Conservation (phyloP, 1,140 invertebrate species). For the Meloidogyne hapla region DNA sequence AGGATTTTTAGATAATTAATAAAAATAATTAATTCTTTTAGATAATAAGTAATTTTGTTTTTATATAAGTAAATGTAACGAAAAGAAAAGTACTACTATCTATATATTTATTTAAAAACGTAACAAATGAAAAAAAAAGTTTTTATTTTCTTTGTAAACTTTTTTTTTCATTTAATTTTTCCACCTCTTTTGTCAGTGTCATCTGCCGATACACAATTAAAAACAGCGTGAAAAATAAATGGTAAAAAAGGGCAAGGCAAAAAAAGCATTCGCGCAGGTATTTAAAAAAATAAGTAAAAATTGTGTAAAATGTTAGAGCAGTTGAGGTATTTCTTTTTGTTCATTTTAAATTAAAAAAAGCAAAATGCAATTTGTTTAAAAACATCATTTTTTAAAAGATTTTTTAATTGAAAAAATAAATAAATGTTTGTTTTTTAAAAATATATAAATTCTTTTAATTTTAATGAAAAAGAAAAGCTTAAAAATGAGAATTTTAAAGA, state of each 20-base stretch:
- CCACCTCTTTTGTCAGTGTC: neutral
- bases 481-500: neutral
- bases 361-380: too few species aligned
- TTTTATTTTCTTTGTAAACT: neutral
- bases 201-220: neutral
- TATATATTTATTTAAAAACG: too few species aligned
- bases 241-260: neutral
- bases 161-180: neutral
- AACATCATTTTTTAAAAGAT: neutral
- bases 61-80: too few species aligned
- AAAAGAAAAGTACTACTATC: too few species aligned
- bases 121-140: neutral
- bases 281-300: neutral
- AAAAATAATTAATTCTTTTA: too few species aligned
- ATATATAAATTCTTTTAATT: neutral
- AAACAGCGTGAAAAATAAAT: neutral
- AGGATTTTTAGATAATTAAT: too few species aligned
- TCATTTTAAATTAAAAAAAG: too few species aligned
- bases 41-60: too few species aligned
- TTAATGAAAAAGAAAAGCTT: neutral
- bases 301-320: neutral
- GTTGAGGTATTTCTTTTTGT: too few species aligned
- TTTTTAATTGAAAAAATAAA: neutral
- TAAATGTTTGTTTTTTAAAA: neutral
- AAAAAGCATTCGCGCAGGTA: neutral